phyloP scores from a whole-genome alignment of 1,140 invertebrate species.

The Hycleus phaleratus region DNA sequence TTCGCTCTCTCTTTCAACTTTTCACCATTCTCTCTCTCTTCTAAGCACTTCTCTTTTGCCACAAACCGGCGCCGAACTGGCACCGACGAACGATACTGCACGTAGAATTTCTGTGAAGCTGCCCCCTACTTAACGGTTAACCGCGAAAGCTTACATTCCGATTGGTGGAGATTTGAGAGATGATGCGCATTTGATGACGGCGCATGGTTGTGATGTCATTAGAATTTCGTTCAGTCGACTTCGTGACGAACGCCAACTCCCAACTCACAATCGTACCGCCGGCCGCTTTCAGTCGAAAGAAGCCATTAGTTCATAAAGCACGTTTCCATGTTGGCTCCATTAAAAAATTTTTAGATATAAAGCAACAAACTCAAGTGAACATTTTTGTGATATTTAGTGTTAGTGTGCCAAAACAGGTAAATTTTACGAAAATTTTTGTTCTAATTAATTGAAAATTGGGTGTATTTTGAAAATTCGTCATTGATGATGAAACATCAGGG shows the following conservation, averaged over 20 bases:
- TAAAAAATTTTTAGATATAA: slow-evolving; percentile 20
- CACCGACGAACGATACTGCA: slow-evolving; percentile 11
- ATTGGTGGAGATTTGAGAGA: slow-evolving; percentile 29
- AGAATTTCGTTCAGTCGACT: neutral
- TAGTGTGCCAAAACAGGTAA: slow-evolving; percentile 43
- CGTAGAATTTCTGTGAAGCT: slow-evolving; percentile 31
- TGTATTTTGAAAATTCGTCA: no score
- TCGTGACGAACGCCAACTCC: slow-evolving; percentile 10
- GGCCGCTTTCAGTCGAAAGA: slow-evolving; percentile 38
- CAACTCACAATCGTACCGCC: slow-evolving; percentile 21
- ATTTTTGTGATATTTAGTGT: slow-evolving; percentile 41
- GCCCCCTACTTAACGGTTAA: slow-evolving; percentile 15
- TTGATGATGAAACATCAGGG: neutral
- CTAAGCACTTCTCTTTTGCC: slow-evolving; percentile 34
- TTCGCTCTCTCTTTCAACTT: slow-evolving; percentile 42
- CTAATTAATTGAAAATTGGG: neutral
- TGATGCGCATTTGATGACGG: slow-evolving; percentile 20
- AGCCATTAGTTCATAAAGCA: slow-evolving; percentile 33
- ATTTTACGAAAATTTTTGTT: slow-evolving; percentile 17
- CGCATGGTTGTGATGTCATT: slow-evolving; percentile 28
- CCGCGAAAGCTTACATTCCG: slow-evolving; percentile 25
- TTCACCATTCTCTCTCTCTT: slow-evolving; percentile 42
- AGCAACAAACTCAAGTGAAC: slow-evolving; percentile 32
- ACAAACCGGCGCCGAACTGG: slow-evolving; percentile 18
- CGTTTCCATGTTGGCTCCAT: slow-evolving; percentile 34